These are phyloP conservation scores for Dendrocincla fuliginosa DNA, from an alignment of 2,797 vertebrate species.

Conservation along the genomic window DNA sequence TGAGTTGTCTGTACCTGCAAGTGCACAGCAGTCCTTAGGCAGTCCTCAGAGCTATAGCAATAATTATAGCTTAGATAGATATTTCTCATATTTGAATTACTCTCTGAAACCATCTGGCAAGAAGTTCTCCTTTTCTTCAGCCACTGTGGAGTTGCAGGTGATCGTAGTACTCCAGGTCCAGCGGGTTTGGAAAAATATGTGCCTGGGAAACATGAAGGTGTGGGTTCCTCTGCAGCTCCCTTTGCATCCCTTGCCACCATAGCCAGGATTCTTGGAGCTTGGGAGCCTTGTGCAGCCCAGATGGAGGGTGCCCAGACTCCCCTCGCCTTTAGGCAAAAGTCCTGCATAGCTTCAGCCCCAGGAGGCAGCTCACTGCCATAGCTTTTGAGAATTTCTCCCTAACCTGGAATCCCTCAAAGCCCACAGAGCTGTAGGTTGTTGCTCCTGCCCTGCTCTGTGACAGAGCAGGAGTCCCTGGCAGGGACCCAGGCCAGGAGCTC, in stretches of 20 bases:
- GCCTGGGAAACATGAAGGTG: not conserved
- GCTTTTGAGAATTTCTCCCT: not conserved
- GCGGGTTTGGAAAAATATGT: accelerated
- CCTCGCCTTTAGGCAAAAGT: not conserved
- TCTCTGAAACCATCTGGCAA: not conserved
- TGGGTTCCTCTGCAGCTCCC: not conserved
- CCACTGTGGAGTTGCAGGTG: not conserved
- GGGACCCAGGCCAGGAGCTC: not conserved
- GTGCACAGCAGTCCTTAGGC: not conserved
- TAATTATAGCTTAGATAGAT: not conserved
- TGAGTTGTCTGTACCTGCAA: not conserved
- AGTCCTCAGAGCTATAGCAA: not conserved
- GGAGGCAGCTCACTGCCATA: not conserved
- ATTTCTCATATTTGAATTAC: not conserved
- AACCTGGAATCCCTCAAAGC: not conserved
- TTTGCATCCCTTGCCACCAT: not conserved
- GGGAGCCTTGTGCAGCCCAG: not conserved
- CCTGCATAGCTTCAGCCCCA: not conserved
- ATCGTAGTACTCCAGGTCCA: not conserved
- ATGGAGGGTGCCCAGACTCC: not conserved
- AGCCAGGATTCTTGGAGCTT: not conserved
- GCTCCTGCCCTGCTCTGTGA: accelerated
- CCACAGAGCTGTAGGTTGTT: not conserved
- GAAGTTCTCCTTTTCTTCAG: not conserved
- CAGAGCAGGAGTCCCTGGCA: not conserved